Evolutionary conservation across 2,797 vertebrate species (phyloP), one percentile per base, ranked within the genome.

Genomic region (Darevskia mixta): DNA sequence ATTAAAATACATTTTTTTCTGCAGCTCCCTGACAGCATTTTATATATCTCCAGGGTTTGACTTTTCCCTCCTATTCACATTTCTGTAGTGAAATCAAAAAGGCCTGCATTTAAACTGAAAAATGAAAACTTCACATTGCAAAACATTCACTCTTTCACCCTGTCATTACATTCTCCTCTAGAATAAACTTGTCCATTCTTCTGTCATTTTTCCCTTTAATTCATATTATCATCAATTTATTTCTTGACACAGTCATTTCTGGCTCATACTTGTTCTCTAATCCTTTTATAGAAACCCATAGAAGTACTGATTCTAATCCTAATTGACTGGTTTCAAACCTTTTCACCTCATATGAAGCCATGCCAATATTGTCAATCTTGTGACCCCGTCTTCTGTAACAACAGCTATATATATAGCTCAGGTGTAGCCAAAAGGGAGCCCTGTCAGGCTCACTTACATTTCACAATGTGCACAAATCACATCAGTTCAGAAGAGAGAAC

Each of bases 191-290:
- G 82, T 95, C 92, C 11, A 73, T 94, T 87, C 91, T 95, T 93
- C 85, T 94, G 92, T 90, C 89, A 27, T 94, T 94, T 95, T 96
- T 91, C 81, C 83, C 93, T 95, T 93, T 94, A 95, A 94, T 95
- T 95, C 95, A 94, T 89, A 95, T 87, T 84, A 90, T 83, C 93
- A 93, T 96, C 95, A 95, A 95, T 96, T 95, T 94, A 86, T 93
- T 95, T 93, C 93, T 90, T 96, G 96, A 96, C 96, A 96, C 86
- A 91, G 92, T 85, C 91, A 94, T 95, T 95, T 95, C 75, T 86
- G 90, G 86, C 35, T 76, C 93, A 92, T 61, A 81, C 91, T 93
- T 87, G 75, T 93, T 94, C 93, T 93, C 92, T 92, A 91, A 95
- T 95, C 95, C 94, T 95, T 95, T 87, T 87, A 91, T 69, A 92